Base-by-base conservation (phyloP, 2,113 vertebrate species). In the Tragelaphus buxtoni region DNA sequence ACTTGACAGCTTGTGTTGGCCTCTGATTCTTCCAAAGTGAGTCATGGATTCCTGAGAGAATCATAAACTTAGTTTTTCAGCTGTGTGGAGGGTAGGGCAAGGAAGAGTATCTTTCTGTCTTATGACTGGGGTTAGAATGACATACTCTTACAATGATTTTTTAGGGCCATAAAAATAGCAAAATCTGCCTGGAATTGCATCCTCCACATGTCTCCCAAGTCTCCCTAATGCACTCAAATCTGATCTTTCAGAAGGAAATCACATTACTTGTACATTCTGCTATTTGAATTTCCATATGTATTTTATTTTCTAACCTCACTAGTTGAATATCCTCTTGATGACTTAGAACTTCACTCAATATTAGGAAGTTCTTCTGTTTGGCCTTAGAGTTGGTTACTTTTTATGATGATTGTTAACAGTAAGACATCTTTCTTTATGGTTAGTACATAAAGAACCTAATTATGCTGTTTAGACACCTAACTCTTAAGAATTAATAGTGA, bases 31-130 rank as follows among this genome's bases (percentile, higher is more conserved):
- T 88, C 69, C 39, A 74, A 61, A 93, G n/a, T 97, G 97, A 96
- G 95, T 98, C 97, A 97, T 83, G 51, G 93, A 94, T 97, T 98
- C 95, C 95, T 96, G 72, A 94, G 24, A 92, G 55, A 85, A 96
- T 79, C 92, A 88, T 98, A 97, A 97, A 98, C 65, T 96, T 87
- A 53, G 14, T 81, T 96, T 63, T 96, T 53, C 60, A 69, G 90
- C 94, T 96, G 94, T 97, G 89, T 94, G 76, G 86, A 93, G 20
- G 35, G 89, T 61, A 76, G 80, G 79, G 83, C 76, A 94, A 94
- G 32, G 77, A 72, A 88, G 94, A 93, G 55, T 95, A 69, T 95
- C 95, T 97, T 96, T 93, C 90, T 96, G 60, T 91, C 96, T 95
- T 96, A 87, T 96, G 88, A 89, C 60, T 89, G 60, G 49, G 72